Percentiles rank a stretch among this genome's conserved stretches.
These are phyloP conservation scores for Agrilus mali DNA, from an alignment of 2,888 invertebrate species.

Conservation along the genomic window DNA sequence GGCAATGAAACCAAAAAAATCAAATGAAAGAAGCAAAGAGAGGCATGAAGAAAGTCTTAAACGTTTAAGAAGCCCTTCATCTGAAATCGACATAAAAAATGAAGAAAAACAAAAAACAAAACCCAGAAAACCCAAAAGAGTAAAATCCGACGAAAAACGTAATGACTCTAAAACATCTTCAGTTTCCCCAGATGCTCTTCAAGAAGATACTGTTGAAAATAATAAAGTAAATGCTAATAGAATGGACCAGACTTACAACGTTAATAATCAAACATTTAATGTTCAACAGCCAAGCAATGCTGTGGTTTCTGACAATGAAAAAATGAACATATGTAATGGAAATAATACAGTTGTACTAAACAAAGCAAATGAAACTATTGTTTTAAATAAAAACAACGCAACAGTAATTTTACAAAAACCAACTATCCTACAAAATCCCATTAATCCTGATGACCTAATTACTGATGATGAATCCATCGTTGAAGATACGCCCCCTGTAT, in stretches of 20 bases:
- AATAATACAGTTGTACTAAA: constrained; percentile 4
- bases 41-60: neutral
- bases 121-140: constrained; percentile 2
- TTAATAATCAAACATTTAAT: constrained; percentile 2
- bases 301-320: neutral
- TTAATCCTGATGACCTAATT: constrained; percentile 11
- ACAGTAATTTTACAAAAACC: constrained; percentile 1
- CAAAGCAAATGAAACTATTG: constrained; percentile 13
- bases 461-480: constrained; percentile 22
- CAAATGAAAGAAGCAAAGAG: too few relatives aligned
- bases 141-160: constrained; percentile 1
- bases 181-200: constrained; percentile 35
- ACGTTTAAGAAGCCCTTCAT: constrained; percentile 2
- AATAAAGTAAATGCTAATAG: neutral
- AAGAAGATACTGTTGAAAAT: constrained; percentile 4
- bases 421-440: neutral
- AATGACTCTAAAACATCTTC: constrained; percentile 19
- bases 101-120: neutral
- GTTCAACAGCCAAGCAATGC: constrained; percentile 2
- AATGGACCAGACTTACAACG: neutral
- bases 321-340: too few relatives aligned
- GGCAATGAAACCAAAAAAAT: too few relatives aligned
- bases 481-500: constrained; percentile 2
- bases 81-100: constrained; percentile 4
- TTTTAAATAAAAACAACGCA: constrained; percentile 6